phyloP scores from a whole-genome alignment of 2,113 vertebrate genomes.

The Eulemur rufifrons region DNA sequence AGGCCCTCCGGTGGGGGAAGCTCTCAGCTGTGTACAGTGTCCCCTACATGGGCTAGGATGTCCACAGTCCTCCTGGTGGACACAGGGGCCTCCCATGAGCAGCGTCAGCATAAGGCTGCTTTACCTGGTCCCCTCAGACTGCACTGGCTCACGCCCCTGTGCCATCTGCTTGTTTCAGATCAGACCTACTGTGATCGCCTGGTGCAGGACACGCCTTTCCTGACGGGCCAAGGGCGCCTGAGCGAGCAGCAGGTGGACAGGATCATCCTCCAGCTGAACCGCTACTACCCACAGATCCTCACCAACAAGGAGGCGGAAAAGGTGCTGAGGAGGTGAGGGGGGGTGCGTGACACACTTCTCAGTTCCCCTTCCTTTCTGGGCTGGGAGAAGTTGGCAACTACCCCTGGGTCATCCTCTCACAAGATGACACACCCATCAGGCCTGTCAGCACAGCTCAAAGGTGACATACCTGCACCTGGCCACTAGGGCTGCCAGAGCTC shows the following conservation, averaged over 20 bases:
- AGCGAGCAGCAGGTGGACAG: slow-evolving; percentile 94
- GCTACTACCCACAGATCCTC: slow-evolving; percentile 97
- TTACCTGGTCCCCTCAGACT: background rate
- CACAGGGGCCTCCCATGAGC: no score
- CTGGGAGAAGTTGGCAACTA: background rate
- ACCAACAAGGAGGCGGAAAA: slow-evolving; percentile 94
- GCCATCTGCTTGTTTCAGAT: slow-evolving; percentile 73
- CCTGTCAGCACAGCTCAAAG: background rate
- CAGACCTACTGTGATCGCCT: slow-evolving; percentile 91
- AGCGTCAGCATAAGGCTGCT: background rate
- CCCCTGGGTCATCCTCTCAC: background rate
- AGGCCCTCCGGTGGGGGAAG: background rate
- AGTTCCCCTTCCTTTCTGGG: background rate
- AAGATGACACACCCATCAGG: background rate
- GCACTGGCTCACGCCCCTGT: background rate
- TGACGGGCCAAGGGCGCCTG: slow-evolving; percentile 87
- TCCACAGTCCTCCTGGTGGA: background rate
- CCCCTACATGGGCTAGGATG: background rate
- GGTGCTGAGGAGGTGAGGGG: slow-evolving; percentile 81
- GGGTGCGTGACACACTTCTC: background rate
- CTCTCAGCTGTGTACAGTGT: background rate
- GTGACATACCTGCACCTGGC: background rate
- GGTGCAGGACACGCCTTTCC: slow-evolving; percentile 90
- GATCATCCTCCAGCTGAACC: slow-evolving; percentile 96
- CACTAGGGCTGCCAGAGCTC: background rate